These are phyloP conservation scores for Delichon dasypus DNA, from an alignment of 2,797 vertebrate species.

Conservation along the genomic window DNA sequence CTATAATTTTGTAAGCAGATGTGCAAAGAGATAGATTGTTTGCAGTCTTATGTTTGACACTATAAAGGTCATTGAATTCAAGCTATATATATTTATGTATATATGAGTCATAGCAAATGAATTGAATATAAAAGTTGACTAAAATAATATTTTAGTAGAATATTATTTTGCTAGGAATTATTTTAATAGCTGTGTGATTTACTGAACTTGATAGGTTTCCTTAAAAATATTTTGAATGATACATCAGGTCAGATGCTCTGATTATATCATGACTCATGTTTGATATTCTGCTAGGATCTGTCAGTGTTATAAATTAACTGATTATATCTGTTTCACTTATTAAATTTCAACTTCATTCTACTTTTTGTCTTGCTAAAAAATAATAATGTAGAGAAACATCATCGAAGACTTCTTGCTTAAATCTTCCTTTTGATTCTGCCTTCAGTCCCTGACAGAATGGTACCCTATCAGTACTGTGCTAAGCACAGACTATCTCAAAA, in stretches of 20 bases:
- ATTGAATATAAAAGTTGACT: neutral
- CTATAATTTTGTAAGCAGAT: neutral
- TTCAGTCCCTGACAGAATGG: neutral
- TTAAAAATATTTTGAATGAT: constrained; percentile 39
- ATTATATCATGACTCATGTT: neutral
- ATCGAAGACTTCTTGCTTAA: neutral
- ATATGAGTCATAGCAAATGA: neutral
- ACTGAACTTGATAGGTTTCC: neutral
- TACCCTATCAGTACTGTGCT: neutral
- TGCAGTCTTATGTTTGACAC: neutral
- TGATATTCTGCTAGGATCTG: neutral
- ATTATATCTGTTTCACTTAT: neutral
- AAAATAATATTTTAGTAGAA: neutral
- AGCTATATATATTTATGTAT: neutral
- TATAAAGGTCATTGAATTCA: neutral
- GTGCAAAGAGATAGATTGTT: neutral
- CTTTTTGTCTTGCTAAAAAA: neutral
- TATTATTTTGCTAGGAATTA: neutral
- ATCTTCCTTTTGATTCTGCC: neutral
- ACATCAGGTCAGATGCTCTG: constrained; percentile 18
- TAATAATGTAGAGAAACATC: neutral
- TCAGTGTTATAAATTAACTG: constrained; percentile 6
- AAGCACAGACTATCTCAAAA: neutral
- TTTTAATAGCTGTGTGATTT: constrained; percentile 2
- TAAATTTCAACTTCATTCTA: neutral